Evolutionary conservation across 2,888 invertebrate species (phyloP).

Genomic region (Glaucopsyche alexis): DNA sequence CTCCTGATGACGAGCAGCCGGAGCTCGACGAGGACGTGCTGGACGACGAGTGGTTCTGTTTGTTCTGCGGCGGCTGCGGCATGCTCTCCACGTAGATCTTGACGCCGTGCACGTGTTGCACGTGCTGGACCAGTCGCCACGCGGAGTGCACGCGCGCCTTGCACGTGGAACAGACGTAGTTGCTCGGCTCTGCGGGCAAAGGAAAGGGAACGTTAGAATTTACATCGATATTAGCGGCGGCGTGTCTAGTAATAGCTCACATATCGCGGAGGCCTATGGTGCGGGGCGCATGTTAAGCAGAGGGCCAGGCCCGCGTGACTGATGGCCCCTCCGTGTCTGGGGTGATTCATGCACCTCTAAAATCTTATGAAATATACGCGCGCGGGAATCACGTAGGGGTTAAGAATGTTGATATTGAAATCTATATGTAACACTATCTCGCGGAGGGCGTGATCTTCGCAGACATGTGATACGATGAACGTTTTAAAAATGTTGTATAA

Average conservation of each 20-base stretch:
- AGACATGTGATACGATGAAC: slow-evolving; percentile 30
- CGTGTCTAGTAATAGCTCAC: slow-evolving; percentile 80
- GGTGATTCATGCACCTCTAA: slow-evolving; percentile 80
- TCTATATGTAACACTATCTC: slow-evolving; percentile 72
- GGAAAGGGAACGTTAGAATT: slow-evolving; percentile 47
- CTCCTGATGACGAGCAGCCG: slow-evolving; percentile 75
- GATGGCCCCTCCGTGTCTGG: slow-evolving; percentile 76
- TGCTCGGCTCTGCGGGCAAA: slow-evolving; percentile 90
- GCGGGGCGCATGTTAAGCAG: slow-evolving; percentile 73
- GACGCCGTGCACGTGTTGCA: slow-evolving; percentile 95
- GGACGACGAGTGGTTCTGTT: slow-evolving; percentile 80
- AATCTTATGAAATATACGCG: slow-evolving; percentile 80
- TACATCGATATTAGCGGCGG: slow-evolving; percentile 77
- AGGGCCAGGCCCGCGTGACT: slow-evolving; percentile 75
- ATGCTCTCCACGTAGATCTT: slow-evolving; percentile 91
- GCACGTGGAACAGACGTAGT: slow-evolving; percentile 96
- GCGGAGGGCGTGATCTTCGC: slow-evolving; percentile 36
- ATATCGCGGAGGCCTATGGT: slow-evolving; percentile 79
- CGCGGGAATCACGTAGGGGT: slow-evolving; percentile 72
- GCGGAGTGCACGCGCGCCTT: slow-evolving; percentile 95
- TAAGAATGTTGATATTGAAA: slow-evolving; percentile 80
- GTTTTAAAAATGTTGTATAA: slow-evolving; percentile 1
- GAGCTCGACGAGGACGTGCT: slow-evolving; percentile 80
- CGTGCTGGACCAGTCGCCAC: slow-evolving; percentile 97
- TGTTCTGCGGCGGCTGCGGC: slow-evolving; percentile 61